These are phyloP conservation scores for Holothuria glaberrima DNA, from an alignment of 35 echinoderm and acorn worm species.

Conservation along the genomic window DNA sequence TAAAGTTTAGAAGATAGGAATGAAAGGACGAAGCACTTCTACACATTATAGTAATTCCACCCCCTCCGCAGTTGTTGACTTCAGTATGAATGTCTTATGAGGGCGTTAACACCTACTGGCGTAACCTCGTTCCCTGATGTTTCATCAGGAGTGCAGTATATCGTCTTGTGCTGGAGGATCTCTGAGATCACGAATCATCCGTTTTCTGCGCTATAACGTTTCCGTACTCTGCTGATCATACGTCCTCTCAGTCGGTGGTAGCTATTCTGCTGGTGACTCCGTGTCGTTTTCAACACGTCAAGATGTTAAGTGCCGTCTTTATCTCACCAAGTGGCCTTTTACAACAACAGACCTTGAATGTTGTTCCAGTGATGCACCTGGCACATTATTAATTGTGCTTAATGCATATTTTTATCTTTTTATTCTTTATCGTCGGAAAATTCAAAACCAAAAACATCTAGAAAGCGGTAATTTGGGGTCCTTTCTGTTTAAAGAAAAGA, in stretches of 20 bases:
- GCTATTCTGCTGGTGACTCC: conserved; percentile 11
- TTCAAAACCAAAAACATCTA: conserved; percentile 51
- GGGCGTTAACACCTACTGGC: no score
- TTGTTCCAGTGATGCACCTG: conserved; percentile 39
- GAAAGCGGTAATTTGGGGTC: conserved; percentile 48
- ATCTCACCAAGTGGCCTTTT: conserved; percentile 14
- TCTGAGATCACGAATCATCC: no score
- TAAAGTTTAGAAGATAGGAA: no score
- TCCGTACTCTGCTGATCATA: not conserved
- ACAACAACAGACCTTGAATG: conserved; percentile 47
- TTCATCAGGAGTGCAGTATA: no score
- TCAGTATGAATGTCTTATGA: no score
- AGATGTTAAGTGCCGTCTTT: conserved; percentile 4
- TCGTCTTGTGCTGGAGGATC: no score
- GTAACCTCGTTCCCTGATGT: no score
- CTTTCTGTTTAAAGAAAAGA: not conserved
- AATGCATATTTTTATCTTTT: not conserved
- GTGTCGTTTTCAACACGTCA: conserved; percentile 22
- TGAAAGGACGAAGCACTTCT: no score
- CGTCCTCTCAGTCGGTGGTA: not conserved
- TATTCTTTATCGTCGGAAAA: conserved; percentile 10
- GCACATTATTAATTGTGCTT: conserved; percentile 56
- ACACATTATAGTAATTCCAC: no score
- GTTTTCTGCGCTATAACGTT: no score
- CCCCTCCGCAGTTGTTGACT: no score